A percentile compares a stretch with the other conserved stretches of the same genome.
phyloP scores from a whole-genome alignment of 2,113 vertebrate species.

The Peromyscus polionotus region DNA sequence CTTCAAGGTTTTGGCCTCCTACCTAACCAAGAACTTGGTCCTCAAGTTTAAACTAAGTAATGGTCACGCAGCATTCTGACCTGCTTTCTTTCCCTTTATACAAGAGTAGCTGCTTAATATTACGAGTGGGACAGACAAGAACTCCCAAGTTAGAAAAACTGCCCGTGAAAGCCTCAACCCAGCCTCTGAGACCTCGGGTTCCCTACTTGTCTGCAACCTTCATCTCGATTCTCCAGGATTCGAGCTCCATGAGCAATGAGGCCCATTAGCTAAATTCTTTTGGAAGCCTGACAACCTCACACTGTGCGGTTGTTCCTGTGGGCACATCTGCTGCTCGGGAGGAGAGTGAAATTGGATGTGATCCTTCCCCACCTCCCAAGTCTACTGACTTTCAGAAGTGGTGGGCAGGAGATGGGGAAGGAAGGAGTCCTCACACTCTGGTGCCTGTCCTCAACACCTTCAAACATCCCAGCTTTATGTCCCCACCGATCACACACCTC shows the following conservation, averaged over 20 bases:
- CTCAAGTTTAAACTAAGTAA: conserved; percentile 44
- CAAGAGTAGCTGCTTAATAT: background rate
- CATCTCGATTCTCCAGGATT: conserved; percentile 20
- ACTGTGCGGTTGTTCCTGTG: conserved; percentile 69
- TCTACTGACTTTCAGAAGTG: conserved; percentile 32
- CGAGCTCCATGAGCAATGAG: conserved; percentile 70
- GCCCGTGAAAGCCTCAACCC: background rate
- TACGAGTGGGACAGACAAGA: background rate
- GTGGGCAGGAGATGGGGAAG: background rate
- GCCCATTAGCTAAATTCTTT: conserved; percentile 83
- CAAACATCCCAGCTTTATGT: background rate
- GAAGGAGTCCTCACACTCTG: background rate
- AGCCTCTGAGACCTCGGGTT: background rate
- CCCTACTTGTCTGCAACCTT: conserved; percentile 61
- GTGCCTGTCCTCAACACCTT: background rate
- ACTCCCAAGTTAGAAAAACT: background rate
- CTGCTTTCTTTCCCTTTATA: background rate
- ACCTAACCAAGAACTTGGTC: conserved; percentile 33
- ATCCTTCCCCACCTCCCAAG: background rate
- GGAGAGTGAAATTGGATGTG: conserved; percentile 48
- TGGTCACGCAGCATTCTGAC: background rate
- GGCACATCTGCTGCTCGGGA: conserved; percentile 71
- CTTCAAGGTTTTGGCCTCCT: conserved; percentile 28
- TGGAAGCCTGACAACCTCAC: conserved; percentile 75
- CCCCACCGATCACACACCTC: background rate